Evolutionary conservation across 2,797 vertebrate genomes (phyloP).

Genomic region (Crocidura indochinensis): DNA sequence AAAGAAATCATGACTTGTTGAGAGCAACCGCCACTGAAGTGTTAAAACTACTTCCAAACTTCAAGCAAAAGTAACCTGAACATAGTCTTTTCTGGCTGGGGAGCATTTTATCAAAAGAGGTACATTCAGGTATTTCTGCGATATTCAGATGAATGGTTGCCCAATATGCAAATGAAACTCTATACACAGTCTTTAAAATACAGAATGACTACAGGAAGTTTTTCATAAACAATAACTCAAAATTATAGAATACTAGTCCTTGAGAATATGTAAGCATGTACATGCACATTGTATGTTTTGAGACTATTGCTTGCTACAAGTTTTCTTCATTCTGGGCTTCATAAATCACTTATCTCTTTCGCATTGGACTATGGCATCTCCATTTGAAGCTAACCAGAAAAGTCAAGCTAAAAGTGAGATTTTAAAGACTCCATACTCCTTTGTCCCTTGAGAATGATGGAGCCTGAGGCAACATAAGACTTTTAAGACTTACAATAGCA

Average conservation of each 20-base stretch:
- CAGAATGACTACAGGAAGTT: background rate
- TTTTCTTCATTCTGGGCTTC: conserved; percentile 11
- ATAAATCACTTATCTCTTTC: background rate
- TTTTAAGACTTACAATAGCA: background rate
- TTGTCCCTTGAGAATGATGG: background rate
- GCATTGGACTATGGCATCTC: background rate
- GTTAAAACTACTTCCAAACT: background rate
- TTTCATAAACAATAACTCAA: background rate
- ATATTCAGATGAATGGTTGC: background rate
- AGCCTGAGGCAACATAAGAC: background rate
- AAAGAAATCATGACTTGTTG: background rate
- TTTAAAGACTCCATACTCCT: background rate
- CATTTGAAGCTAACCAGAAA: background rate
- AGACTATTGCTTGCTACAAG: background rate
- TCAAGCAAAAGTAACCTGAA: background rate
- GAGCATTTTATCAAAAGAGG: background rate
- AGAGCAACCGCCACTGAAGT: background rate
- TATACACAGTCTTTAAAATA: background rate
- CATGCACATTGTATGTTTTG: background rate
- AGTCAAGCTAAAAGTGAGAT: background rate
- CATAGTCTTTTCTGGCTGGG: background rate
- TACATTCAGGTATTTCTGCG: background rate
- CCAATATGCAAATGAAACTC: background rate
- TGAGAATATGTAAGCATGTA: background rate
- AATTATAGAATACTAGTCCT: background rate